Evolutionary conservation across 2,797 vertebrate species (phyloP), one percentile per base, ranked within the genome.

Genomic region (Pseudopleuronectes americanus): DNA sequence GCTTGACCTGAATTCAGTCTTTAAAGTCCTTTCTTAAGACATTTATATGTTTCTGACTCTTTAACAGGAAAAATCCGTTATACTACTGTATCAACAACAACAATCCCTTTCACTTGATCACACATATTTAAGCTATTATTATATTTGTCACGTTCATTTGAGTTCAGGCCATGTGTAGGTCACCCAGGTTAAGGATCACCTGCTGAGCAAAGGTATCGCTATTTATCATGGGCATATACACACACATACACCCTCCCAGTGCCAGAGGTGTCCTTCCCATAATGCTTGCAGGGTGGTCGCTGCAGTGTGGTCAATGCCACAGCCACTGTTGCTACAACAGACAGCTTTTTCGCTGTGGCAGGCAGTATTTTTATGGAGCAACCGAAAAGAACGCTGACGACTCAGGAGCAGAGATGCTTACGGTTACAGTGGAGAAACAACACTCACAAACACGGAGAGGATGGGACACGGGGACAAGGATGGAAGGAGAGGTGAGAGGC

Each of bases 281-380:
- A 85, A 68, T 76, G 79, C 73, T 83, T 75, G 67, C 23, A 49
- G 80, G 82, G 77, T 81, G 87, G 83, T 79, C 62, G 65, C 74
- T 74, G 87, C 75, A 23, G 73, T 81, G 81, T 84, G 87, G 88
- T 88, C 88, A 90, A 87, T 90, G 84, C 89, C 85, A 86, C 71
- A 68, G 82, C 67, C 74, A 63, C 83, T 71, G 86, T 91, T 89
- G 88, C 84, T 89, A 85, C 88, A 87, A 90, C 87, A 89, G 86
- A 88, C 84, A 77, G 82, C 64, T 72, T 90, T 92, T 57, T 77
- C 90, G 92, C 90, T 91, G 87, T 76, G 78, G 86, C 88, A 87
- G 78, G 86, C 87, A 84, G 85, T 88, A 93, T 93, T 93, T 92
- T 93, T 92, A 92, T 91, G 84, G 81, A 86, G 84, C 87, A 83